These are phyloP conservation scores for Urosaurus nigricauda DNA, from an alignment of 2,797 vertebrate species.

Conservation along the genomic window DNA sequence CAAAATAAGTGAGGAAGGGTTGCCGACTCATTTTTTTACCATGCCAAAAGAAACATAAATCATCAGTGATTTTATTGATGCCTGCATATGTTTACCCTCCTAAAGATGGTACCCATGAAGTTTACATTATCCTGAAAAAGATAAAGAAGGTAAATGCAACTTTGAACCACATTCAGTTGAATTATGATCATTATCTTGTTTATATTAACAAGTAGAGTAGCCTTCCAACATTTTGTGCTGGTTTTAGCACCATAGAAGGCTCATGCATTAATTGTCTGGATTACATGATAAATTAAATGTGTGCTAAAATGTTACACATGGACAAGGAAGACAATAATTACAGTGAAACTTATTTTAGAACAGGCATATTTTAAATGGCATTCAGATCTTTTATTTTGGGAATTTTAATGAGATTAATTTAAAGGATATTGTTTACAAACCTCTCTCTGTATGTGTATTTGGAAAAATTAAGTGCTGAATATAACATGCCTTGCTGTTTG, in stretches of 20 bases:
- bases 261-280: not conserved
- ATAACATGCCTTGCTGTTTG: not conserved
- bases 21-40: not conserved
- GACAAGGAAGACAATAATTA: not conserved
- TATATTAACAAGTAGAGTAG: not conserved
- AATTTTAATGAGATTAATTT: not conserved
- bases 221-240: not conserved
- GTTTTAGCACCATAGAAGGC: not conserved
- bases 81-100: not conserved
- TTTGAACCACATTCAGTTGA: conserved; percentile 13
- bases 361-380: not conserved
- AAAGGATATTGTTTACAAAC: not conserved
- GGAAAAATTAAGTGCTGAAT: not conserved
- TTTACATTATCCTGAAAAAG: not conserved
- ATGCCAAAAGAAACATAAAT: not conserved
- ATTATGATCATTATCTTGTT: not conserved
- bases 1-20: not conserved
- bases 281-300: not conserved
- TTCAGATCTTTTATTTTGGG: no score
- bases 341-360: not conserved
- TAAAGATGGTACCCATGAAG: not conserved
- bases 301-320: not conserved
- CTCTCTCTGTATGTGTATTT: not conserved
- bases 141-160: not conserved
- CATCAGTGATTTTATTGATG: not conserved